Evolutionary conservation across 2,113 vertebrate species (phyloP).

Genomic region (Romanogobio albipinnatus): DNA sequence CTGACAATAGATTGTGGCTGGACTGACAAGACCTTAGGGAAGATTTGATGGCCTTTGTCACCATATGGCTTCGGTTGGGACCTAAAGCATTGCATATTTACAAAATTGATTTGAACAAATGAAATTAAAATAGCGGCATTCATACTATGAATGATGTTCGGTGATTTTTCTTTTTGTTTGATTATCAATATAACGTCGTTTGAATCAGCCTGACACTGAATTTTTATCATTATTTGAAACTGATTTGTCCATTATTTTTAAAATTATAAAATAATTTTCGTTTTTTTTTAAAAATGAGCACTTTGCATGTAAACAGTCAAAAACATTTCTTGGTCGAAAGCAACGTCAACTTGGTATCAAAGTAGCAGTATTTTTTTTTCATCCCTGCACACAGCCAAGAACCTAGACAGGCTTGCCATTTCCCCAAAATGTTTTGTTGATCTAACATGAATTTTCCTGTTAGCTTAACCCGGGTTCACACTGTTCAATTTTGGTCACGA

Average conservation of each 20-base stretch:
- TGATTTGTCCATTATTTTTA: no score
- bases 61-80: conserved; percentile 72
- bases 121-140: not conserved
- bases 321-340: not conserved
- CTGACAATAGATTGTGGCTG: conserved; percentile 78
- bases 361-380: no score
- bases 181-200: not conserved
- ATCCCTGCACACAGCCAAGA: not conserved
- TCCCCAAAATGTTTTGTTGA: no score
- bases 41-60: conserved; percentile 62
- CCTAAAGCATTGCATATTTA: conserved; percentile 44
- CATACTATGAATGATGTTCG: not conserved
- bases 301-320: no score
- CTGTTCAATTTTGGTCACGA: no score
- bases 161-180: not conserved
- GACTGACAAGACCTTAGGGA: conserved; percentile 75
- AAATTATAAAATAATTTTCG: no score
- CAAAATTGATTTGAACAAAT: not conserved
- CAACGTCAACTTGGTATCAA: not conserved
- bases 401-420: no score
- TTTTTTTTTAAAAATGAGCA: no score
- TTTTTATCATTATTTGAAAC: not conserved
- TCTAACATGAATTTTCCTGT: no score
- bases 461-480: no score
- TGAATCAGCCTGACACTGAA: not conserved